phyloP scores from a whole-genome alignment of 2,797 vertebrate species.

The Distichodus sexfasciatus region DNA sequence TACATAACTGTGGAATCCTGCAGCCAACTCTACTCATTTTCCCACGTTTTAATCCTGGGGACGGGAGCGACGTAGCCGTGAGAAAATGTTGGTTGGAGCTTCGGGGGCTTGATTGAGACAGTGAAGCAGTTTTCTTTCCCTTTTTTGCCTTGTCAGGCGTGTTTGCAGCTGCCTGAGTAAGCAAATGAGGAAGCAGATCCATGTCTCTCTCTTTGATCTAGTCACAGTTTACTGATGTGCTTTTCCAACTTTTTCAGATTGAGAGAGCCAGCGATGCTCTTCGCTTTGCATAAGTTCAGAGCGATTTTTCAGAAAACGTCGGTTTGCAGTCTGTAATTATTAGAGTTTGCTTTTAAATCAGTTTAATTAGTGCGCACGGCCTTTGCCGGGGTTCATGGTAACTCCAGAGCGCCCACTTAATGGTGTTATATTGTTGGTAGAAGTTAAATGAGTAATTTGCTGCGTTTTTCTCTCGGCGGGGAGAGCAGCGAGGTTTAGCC shows the following conservation, averaged over 20 bases:
- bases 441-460: not conserved
- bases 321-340: not conserved
- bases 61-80: not conserved
- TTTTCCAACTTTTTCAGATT: not conserved
- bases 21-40: not conserved
- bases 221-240: not conserved
- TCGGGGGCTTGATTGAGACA: constrained; percentile 7
- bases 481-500: not conserved
- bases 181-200: not conserved
- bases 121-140: not conserved
- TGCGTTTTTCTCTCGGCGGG: too few relatives aligned
- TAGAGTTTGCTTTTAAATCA: not conserved
- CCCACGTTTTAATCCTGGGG: not conserved
- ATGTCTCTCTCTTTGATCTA: constrained; percentile 1
- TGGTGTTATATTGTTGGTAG: not conserved
- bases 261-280: not conserved
- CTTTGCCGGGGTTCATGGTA: not conserved
- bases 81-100: not conserved
- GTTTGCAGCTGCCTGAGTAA: not conserved
- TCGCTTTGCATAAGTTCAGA: not conserved
- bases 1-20: not conserved
- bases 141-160: not conserved
- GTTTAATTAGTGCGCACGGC: too few relatives aligned
- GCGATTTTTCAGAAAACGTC: not conserved
- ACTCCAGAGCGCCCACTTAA: not conserved